Evolutionary conservation across 2,888 invertebrate species (phyloP), one percentile per base, ranked within the genome.

Genomic region (Xylocampa areola): DNA sequence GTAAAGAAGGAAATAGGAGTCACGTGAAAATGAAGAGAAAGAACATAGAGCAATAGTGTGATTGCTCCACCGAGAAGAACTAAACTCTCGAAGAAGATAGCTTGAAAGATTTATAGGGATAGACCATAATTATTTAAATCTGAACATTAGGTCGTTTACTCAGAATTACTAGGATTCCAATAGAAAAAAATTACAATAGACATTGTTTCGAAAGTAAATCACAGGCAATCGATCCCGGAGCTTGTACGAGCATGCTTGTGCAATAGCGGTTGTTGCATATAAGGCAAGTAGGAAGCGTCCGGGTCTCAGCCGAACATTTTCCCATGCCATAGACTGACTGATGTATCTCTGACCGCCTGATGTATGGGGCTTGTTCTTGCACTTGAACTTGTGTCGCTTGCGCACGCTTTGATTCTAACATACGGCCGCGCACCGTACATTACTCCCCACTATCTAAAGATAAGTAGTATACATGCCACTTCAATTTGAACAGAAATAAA

Each of bases 281-380:
- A 93, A 82, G 91, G 92, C 84, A 79, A 87, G 84, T 82, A 87
- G 89, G 91, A 90, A 91, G 83, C 82, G 73, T 74, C 73, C 68
- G 76, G 78, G 73, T 79, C 80, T 79, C 77, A 52, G 66, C 57
- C 67, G 72, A 84, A 79, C 80, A 77, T 86, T 90, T 91, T 94
- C 92, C 91, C 93, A 93, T 90, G 87, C 84, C 80, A 77, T 73
- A 83, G 80, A 55, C 81, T 81, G 85, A 87, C 81, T 87, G 89
- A 91, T 88, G 86, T 85, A 87, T 90, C 83, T 84, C 85, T 86
- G 84, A 81, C 81, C 83, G 79, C 67, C 69, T 85, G 85, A 86
- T 87, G 77, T 85, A 88, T 80, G 76, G 66, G 68, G 81, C 84
- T 74, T 82, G 87, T 88, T 88, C 87, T 85, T 88, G 84, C 82